Base-by-base conservation (phyloP, 1,140 invertebrate genomes). In the Ceratitis capitata region DNA sequence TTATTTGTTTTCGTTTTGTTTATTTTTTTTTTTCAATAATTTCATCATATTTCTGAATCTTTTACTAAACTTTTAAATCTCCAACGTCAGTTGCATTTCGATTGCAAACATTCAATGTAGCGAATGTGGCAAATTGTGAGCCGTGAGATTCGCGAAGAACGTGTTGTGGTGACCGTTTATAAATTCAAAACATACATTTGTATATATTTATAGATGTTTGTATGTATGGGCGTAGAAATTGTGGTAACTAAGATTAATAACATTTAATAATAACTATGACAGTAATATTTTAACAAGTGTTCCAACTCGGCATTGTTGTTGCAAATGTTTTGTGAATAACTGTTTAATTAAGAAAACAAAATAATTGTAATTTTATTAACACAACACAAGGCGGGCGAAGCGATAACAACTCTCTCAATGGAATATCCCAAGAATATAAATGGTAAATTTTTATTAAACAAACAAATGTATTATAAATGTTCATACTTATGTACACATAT, bases 381-480 rank as follows among this genome's bases (percentile, higher is more conserved):
- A 2, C 39, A 74, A 7, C 51, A 23, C n/a, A n/a, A n/a, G n/a
- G n/a, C 2, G 5, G 19, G 51, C 14, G 19, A 56, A 9, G 7
- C 51, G 51, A n/a, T 23, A 23, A 32, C 49, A 83, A 32, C 26
- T n/a, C n/a, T n/a, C n/a, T n/a, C n/a, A n/a, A 83, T 83, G 82
- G 82, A 83, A 83, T 83, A 83, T 47, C 82, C 82, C 49, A 83
- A 83, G 82, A 39, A 51, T 53, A 83, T 58, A 32, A 42, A 56
- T 53, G 82, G 82, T 83, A 83, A 83, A 53, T 53, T 51, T 32
- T 2, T 9, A 29, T 42, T 82, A 9, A 82, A 23, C n/a, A n/a
- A 16, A 53, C 1, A 2, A 9, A 49, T 49, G 47, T 49, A 49
- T 19, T 19, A 19, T 16, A 53, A 53, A 19, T 16, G 14, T 53